A percentile compares a stretch with the other conserved stretches of the same genome.
Conservation (phyloP, 1,140 invertebrate species). For the Globodera rostochiensis region DNA sequence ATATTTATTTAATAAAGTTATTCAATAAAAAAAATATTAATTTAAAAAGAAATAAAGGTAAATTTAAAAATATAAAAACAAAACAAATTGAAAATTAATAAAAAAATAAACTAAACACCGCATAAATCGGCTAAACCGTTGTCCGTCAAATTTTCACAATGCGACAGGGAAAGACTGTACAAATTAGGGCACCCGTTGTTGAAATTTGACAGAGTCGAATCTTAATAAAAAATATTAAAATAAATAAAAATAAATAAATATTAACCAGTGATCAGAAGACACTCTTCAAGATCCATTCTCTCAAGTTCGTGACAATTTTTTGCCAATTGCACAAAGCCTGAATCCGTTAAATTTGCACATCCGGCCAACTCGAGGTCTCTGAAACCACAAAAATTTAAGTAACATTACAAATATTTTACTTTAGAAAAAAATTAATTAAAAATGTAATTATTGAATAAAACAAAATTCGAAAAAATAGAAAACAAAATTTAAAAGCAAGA, state of each 20-base stretch:
- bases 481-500: too few relatives aligned
- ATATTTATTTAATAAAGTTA: too few relatives aligned
- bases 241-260: neutral
- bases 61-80: neutral
- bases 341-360: constrained; percentile 91
- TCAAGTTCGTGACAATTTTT: constrained; percentile 90
- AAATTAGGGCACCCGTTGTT: constrained; percentile 89
- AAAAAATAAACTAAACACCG: constrained; percentile 69
- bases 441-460: too few relatives aligned
- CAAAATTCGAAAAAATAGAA: too few relatives aligned
- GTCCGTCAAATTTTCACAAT: constrained; percentile 97
- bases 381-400: neutral
- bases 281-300: constrained; percentile 98
- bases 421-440: too few relatives aligned
- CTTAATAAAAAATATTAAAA: constrained; percentile 23
- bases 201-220: constrained; percentile 82
- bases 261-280: constrained; percentile 82
- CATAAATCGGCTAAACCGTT: constrained; percentile 92
- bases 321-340: constrained; percentile 82
- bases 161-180: constrained; percentile 90
- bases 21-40: too few relatives aligned
- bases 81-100: too few relatives aligned
- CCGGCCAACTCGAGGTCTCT: constrained; percentile 88
- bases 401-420: too few relatives aligned
- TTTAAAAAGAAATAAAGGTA: too few relatives aligned